Conservation (phyloP, 2,797 vertebrate species). For the Carcharodon carcharias region DNA sequence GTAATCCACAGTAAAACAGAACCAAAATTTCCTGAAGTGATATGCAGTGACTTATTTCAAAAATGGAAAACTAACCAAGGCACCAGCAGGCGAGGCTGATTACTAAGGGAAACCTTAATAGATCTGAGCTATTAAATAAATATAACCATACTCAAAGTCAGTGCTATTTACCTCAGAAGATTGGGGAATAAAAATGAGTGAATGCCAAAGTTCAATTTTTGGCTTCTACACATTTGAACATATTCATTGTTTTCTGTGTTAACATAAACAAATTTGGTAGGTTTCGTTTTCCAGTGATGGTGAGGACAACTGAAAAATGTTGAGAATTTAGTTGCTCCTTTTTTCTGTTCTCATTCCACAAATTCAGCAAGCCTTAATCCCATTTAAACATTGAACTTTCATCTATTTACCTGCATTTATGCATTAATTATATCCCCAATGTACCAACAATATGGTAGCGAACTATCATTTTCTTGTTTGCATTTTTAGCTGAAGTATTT, state of each 20-base stretch:
- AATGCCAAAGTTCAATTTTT: neutral
- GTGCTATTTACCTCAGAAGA: neutral
- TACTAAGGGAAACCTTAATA: neutral
- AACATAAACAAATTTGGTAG: neutral
- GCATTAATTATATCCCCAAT: neutral
- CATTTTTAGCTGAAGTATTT: neutral
- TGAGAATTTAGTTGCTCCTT: neutral
- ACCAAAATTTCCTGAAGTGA: neutral
- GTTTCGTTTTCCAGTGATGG: neutral
- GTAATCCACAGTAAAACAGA: neutral
- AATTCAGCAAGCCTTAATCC: neutral
- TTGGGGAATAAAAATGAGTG: neutral
- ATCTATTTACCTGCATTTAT: neutral
- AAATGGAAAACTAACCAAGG: neutral
- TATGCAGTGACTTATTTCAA: neutral
- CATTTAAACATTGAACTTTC: neutral
- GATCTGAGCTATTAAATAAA: neutral
- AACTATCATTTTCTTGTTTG: neutral
- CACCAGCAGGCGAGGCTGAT: neutral
- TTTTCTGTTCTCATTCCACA: neutral
- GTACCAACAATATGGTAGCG: neutral
- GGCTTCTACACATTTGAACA: neutral
- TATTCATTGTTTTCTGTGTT: neutral
- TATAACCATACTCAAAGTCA: neutral
- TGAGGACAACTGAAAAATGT: neutral